A percentile compares a stretch with the other conserved stretches of the same genome.
Conservation (phyloP, 2,113 vertebrate species). For the Eupsittula cactorum region DNA sequence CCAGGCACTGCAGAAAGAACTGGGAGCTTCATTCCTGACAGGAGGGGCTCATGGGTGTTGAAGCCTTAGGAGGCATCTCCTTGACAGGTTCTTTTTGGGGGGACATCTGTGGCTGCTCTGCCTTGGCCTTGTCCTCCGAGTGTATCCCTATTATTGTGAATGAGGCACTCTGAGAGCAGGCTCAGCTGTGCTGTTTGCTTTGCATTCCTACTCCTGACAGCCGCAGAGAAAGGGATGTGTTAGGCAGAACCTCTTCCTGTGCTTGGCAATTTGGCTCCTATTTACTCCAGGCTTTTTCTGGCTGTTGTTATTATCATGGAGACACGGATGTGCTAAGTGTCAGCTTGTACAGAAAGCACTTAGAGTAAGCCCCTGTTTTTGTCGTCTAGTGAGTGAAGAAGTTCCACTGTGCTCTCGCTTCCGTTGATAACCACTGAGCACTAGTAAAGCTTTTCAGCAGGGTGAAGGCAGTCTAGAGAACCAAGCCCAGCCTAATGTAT, state of each 20-base stretch:
- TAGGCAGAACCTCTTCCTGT: not conserved
- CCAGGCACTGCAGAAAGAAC: not conserved
- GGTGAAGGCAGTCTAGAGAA: not conserved
- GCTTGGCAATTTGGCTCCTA: not conserved
- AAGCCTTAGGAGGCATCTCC: not conserved
- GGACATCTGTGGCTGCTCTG: not conserved
- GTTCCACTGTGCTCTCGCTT: not conserved
- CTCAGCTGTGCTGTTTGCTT: not conserved
- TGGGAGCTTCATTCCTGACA: not conserved
- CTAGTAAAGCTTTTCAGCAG: not conserved
- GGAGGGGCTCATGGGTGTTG: not conserved
- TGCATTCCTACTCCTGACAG: not conserved
- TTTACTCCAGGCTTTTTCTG: not conserved
- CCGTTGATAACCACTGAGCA: not conserved
- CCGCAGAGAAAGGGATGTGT: not conserved
- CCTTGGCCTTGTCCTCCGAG: not conserved
- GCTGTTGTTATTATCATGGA: not conserved
- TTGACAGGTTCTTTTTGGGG: not conserved
- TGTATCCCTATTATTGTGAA: not conserved
- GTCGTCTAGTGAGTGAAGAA: not conserved
- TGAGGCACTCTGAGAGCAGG: not conserved
- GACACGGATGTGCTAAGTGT: not conserved
- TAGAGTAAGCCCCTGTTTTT: not conserved
- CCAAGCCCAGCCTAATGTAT: not conserved
- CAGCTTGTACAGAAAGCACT: not conserved